Evolutionary conservation across 2,113 vertebrate genomes (phyloP), one percentile per base, ranked within the genome.

Genomic region (Atherinomorus stipes): DNA sequence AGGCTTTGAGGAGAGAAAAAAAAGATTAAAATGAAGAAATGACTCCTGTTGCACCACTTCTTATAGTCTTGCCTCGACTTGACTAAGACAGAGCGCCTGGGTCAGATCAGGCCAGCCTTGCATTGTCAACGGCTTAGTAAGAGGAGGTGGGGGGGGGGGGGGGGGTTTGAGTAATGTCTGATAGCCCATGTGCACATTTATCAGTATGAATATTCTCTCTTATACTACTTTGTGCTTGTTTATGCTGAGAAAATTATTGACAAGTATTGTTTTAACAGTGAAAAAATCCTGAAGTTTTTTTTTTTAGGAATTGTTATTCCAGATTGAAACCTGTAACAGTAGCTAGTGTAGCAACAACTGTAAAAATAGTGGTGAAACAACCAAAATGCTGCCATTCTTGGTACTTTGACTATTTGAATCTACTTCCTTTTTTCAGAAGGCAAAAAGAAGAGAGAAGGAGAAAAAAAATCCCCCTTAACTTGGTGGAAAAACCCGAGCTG

Each of bases 401-500:
- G n/a, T 34, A 26, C 19, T 63, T 54, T 42, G 28, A 74, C 64
- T 38, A 61, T 82, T 88, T 81, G 84, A 76, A 78, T 90, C 83
- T 47, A 61, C 75, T 77, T 58, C 84, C 64, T 71, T 64, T 73
- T 83, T 77, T 74, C 31, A 54, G 60, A 71, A 57, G 74, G 61
- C 45, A 58, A 34, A 82, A 66, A 18, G 15, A 2, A n/a, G 31
- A 34, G 31, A 6, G 31, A 34, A 61, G 21, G 62, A 31, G 12
- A 57, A 72, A 52, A 80, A 63, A 76, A 81, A 78, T 45, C 38
- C 52, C 71, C 78, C 71, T 81, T 75, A 79, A 79, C 64, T 79
- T 47, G 62, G 82, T 92, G 93, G 91, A 93, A 94, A 93, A 93
- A 89, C 75, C 88, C 75, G 8, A 80, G 77, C 73, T 84, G 81